phyloP scores from a whole-genome alignment of 2,113 vertebrate species.

The Oophaga pumilio region DNA sequence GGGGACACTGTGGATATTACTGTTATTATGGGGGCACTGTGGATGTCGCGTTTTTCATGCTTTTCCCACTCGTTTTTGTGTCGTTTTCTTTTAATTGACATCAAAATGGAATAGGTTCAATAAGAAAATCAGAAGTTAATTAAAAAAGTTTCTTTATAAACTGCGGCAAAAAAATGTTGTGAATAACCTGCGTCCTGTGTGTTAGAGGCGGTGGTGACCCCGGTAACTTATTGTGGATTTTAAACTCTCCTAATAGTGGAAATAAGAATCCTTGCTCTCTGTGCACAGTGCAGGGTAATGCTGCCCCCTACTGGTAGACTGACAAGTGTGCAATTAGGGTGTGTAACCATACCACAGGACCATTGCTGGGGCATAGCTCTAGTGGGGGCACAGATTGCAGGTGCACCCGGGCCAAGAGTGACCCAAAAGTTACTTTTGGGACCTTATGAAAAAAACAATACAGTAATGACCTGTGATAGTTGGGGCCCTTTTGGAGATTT shows the following conservation, averaged over 20 bases:
- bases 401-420: too few species aligned
- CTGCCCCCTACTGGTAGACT: slow-evolving; percentile 15
- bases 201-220: background rate
- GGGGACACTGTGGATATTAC: too few species aligned
- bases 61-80: background rate
- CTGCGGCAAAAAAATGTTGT: background rate
- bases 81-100: background rate
- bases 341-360: background rate
- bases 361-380: too few species aligned
- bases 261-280: background rate
- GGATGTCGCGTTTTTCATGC: background rate
- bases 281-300: background rate
- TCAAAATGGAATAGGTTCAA: background rate
- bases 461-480: too few species aligned
- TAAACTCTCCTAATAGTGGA: background rate
- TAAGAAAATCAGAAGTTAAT: background rate
- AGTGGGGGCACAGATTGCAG: too few species aligned
- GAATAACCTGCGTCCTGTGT: background rate
- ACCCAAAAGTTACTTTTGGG: too few species aligned
- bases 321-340: background rate
- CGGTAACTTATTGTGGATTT: background rate
- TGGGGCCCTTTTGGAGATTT: too few species aligned
- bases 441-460: too few species aligned
- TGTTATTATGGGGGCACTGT: too few species aligned
- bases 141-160: background rate